A percentile compares a stretch with the other conserved stretches of the same genome.
phyloP scores from a whole-genome alignment of 92 coral and sea anemone species.

The Diadumene lineata region DNA sequence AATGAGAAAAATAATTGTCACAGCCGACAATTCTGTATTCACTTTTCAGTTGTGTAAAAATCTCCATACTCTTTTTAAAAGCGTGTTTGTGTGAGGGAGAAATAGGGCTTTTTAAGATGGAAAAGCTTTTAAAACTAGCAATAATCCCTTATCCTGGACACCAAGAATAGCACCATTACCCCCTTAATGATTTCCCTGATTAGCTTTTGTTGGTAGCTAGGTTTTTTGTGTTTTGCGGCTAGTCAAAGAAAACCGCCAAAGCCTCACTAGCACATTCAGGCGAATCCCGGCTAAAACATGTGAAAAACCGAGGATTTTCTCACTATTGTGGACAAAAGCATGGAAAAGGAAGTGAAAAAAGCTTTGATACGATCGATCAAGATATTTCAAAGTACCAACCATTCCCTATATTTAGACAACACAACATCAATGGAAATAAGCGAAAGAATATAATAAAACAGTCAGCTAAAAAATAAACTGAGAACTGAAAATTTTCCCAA shows the following conservation, averaged over 20 bases:
- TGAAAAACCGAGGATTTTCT: slow-evolving; percentile 1
- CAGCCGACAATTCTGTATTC: too few relatives aligned
- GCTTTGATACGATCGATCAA: too few relatives aligned
- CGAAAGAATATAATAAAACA: too few relatives aligned
- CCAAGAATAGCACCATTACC: neutral
- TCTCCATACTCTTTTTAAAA: too few relatives aligned
- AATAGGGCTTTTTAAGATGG: neutral
- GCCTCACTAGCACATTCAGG: slow-evolving; percentile 16
- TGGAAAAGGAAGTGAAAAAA: neutral
- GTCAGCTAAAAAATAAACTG: too few relatives aligned
- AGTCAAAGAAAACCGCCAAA: slow-evolving; percentile 30
- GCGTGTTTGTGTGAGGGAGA: too few relatives aligned
- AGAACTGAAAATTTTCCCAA: too few relatives aligned
- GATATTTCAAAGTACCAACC: too few relatives aligned
- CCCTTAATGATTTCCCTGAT: slow-evolving; percentile 8
- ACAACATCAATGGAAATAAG: too few relatives aligned
- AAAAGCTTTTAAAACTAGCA: neutral
- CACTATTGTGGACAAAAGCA: neutral
- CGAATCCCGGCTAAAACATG: neutral
- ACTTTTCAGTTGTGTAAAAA: too few relatives aligned
- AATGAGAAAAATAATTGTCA: too few relatives aligned
- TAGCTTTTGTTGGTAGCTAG: slow-evolving; percentile 7
- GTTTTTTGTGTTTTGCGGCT: slow-evolving; percentile 18
- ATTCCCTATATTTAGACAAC: too few relatives aligned
- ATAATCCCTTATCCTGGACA: neutral